Conservation (phyloP, 2,888 invertebrate genomes). For the Diadromus collaris region DNA sequence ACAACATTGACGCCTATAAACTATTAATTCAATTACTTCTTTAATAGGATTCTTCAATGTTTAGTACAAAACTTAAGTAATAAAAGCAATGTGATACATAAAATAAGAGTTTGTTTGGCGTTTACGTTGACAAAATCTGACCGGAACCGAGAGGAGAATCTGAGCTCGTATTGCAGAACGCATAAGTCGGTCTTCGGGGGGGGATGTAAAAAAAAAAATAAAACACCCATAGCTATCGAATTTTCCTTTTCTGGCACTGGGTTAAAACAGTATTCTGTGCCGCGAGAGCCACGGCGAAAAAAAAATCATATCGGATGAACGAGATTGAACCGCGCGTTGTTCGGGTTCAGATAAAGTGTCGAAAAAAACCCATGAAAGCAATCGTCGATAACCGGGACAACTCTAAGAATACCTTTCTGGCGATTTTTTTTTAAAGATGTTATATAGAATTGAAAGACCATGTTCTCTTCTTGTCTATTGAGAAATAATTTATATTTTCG, state of each 20-base stretch:
- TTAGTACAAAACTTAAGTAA: slow-evolving; percentile 5
- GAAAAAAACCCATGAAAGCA: no score
- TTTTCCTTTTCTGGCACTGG: background rate
- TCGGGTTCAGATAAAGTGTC: no score
- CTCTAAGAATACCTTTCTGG: no score
- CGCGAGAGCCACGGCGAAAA: background rate
- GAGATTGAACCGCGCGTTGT: no score
- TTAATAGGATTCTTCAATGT: slow-evolving; percentile 13
- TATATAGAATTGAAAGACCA: no score
- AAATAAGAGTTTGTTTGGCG: background rate
- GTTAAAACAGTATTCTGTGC: background rate
- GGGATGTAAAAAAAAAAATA: background rate
- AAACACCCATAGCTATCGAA: background rate
- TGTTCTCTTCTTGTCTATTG: no score
- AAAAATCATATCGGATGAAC: background rate
- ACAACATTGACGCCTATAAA: slow-evolving; percentile 12
- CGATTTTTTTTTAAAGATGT: no score
- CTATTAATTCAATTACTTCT: background rate
- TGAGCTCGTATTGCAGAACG: background rate
- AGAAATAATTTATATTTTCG: background rate
- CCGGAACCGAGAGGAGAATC: background rate
- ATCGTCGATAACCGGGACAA: no score
- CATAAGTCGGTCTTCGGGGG: background rate
- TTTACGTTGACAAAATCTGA: background rate
- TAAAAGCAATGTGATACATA: slow-evolving; percentile 10